Base-by-base conservation (phyloP, 1,140 invertebrate genomes). In the Bradysia coprophila region DNA sequence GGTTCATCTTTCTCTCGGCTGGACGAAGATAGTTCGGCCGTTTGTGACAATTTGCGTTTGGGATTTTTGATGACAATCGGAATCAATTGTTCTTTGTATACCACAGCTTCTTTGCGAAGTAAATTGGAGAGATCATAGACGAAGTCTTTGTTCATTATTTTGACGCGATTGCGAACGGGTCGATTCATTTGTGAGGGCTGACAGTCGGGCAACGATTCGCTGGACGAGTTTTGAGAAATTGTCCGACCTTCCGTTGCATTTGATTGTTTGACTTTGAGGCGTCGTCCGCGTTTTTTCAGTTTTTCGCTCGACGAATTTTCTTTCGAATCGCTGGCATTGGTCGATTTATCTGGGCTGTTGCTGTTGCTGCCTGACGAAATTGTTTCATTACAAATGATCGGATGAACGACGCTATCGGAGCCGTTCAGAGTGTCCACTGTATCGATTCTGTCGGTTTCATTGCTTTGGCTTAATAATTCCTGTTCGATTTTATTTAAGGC, bases 81-180 rank as follows among this genome's bases (percentile, higher is more conserved):
- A 8, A 28, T 28, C 6, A 28, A 6, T 13, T 28, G 24, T 28
- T 28, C 24, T 28, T 28, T 28, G 24, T 28, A 28, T 28, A 13
- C 24, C 13, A 8, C 24, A 13, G 24, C 24, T 28, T 28, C 47
- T 33, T 46, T 59, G 61, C 69, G 61, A 45, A 71, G 45, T 45
- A 69, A 49, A 61, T 68, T 64, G n/a, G 64, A 65, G 43, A 75
- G 53, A 57, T 77, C 75, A 51, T 78, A 78, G 43, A 78, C 71
- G 54, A 77, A 78, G 58, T 78, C 75, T 47, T 73, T 70, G 50
- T 73, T 70, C 43, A 73, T 66, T 1, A 65, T 66, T 56, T 73
- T 77, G 4, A 73, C 64, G 36, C 71, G 68, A 52, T 75, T 77
- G 23, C 76, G 63, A 9, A 71, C 65, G 6, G 75, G 74, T 47